Evolutionary conservation across 2,888 invertebrate genomes (phyloP).

Genomic region (Imbricaverruca yamaguchii): DNA sequence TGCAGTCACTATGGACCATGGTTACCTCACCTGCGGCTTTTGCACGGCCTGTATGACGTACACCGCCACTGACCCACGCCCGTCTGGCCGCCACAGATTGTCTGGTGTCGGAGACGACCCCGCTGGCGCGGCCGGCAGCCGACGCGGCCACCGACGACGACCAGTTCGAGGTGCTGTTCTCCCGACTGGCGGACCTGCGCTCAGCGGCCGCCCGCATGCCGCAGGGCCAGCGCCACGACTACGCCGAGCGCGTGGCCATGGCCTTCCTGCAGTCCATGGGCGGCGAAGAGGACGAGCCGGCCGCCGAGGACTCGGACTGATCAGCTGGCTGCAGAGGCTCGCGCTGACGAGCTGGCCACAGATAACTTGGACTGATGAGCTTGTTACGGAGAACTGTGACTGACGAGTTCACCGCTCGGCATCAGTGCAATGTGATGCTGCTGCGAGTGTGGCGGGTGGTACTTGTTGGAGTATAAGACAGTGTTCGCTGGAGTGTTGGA

Average conservation of each 20-base stretch:
- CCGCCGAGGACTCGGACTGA: constrained; percentile 39
- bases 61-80: not conserved
- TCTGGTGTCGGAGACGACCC: constrained; percentile 19
- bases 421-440: too few species aligned
- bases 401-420: too few species aligned
- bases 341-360: too few species aligned
- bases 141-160: constrained; percentile 31
- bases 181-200: constrained; percentile 58
- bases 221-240: constrained; percentile 55
- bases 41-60: too few species aligned
- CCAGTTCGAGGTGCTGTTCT: constrained; percentile 57
- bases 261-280: constrained; percentile 68
- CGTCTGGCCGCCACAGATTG: constrained; percentile 1
- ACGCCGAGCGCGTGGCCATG: constrained; percentile 63
- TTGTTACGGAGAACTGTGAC: too few species aligned
- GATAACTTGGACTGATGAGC: too few species aligned
- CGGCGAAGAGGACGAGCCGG: constrained; percentile 58
- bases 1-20: too few species aligned
- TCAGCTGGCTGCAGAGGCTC: too few species aligned
- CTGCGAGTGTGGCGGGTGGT: too few species aligned
- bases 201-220: constrained; percentile 56
- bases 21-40: too few species aligned
- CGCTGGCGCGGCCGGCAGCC: constrained; percentile 24
- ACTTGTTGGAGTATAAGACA: too few species aligned
- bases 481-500: too few species aligned